A percentile compares a stretch with the other conserved stretches of the same genome.
Evolutionary conservation across 2,888 invertebrate species (phyloP).

Genomic region (Gasteruption jaculator): DNA sequence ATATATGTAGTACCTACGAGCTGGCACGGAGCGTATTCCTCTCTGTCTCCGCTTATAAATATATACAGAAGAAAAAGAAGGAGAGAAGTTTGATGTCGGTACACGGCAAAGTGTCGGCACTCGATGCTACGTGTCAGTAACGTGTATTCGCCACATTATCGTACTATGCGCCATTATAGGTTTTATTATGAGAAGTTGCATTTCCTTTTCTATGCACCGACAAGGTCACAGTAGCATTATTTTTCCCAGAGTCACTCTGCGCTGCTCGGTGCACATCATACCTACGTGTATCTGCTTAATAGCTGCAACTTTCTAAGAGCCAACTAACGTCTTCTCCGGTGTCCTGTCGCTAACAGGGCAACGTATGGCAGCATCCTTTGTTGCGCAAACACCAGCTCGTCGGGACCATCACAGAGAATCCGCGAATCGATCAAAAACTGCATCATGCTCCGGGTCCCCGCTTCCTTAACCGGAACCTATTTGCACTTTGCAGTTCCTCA

Average conservation of each 20-base stretch:
- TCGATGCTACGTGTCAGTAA: conserved; percentile 19
- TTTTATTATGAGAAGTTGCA: conserved; percentile 33
- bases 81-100: background rate
- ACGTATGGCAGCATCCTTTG: no score
- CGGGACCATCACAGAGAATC: no score
- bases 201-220: conserved; percentile 27
- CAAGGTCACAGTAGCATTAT: conserved; percentile 19
- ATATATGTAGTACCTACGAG: no score
- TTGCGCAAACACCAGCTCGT: no score
- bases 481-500: no score
- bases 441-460: no score
- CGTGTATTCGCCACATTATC: conserved; percentile 24
- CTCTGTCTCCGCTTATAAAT: background rate
- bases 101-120: no score
- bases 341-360: no score
- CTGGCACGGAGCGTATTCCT: conserved; percentile 4
- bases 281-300: background rate
- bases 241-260: background rate
- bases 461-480: no score
- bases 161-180: conserved; percentile 26
- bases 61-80: background rate
- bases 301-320: no score
- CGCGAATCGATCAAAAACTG: no score
- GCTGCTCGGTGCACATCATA: background rate
- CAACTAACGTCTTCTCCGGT: no score